phyloP scores from a whole-genome alignment of 2,888 invertebrate genomes.

The Desoria tigrina region DNA sequence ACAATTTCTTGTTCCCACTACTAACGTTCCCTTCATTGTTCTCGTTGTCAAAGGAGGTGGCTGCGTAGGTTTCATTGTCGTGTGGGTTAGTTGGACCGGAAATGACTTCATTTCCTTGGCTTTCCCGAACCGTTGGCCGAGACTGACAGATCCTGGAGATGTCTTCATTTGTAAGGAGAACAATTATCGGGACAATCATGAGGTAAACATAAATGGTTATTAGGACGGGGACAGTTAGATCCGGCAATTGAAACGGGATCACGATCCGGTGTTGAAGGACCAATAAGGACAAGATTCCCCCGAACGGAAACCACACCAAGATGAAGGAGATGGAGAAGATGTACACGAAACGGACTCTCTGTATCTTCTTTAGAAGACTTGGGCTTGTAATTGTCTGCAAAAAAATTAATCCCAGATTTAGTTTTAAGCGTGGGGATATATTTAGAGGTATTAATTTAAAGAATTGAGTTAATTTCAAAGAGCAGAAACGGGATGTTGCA shows the following conservation, averaged over 20 bases:
- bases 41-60: no score
- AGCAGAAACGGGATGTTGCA: background rate
- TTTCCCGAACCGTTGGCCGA: no score
- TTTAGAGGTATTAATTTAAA: background rate
- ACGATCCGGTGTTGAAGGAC: background rate
- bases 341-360: background rate
- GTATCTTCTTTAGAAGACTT: background rate
- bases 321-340: background rate
- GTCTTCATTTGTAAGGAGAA: background rate
- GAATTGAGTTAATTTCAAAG: background rate
- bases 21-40: no score
- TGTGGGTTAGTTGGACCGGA: no score
- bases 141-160: no score
- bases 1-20: no score
- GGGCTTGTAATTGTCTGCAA: background rate
- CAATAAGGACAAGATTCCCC: background rate
- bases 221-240: no score
- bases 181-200: background rate
- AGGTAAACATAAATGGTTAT: background rate
- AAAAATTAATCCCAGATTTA: no score
- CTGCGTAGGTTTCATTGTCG: no score
- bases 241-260: no score
- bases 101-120: no score
- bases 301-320: slow-evolving; percentile 6
- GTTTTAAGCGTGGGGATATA: no score